Evolutionary conservation across 1,140 invertebrate genomes (phyloP).

Genomic region (Ganaspis sp.): DNA sequence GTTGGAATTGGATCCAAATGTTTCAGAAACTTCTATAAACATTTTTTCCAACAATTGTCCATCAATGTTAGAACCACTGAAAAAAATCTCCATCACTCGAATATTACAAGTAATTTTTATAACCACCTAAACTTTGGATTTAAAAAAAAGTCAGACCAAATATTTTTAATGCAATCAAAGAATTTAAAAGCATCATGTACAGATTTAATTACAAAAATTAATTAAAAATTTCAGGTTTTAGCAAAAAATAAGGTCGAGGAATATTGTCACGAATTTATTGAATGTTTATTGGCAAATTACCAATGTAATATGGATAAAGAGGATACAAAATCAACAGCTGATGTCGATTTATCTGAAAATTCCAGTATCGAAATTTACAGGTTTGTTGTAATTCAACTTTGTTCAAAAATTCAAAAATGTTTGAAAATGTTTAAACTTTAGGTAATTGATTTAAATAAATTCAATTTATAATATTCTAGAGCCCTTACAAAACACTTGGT

Average conservation of each 20-base stretch:
- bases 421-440: too few species aligned
- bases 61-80: slow-evolving; percentile 75
- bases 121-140: too few species aligned
- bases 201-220: background rate
- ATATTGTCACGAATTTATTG: slow-evolving; percentile 76
- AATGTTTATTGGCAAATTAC: slow-evolving; percentile 72
- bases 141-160: background rate
- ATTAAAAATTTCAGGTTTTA: slow-evolving; percentile 68
- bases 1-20: slow-evolving; percentile 55
- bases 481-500: slow-evolving; percentile 63
- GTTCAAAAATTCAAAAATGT: too few species aligned
- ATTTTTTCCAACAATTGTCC: slow-evolving; percentile 77
- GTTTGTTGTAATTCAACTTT: slow-evolving; percentile 51
- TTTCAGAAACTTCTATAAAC: slow-evolving; percentile 55
- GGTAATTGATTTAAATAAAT: too few species aligned
- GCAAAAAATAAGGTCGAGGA: slow-evolving; percentile 73
- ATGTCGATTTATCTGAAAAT: slow-evolving; percentile 75
- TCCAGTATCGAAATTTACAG: slow-evolving; percentile 78
- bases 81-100: slow-evolving; percentile 76
- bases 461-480: too few species aligned
- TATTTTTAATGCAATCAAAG: too few species aligned
- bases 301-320: slow-evolving; percentile 50
- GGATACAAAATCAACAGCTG: slow-evolving; percentile 49
- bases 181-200: too few species aligned
- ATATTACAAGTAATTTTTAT: slow-evolving; percentile 72